Evolutionary conservation across 2,797 vertebrate species (phyloP), one percentile per base, ranked within the genome.

Genomic region (Lateolabrax maculatus): DNA sequence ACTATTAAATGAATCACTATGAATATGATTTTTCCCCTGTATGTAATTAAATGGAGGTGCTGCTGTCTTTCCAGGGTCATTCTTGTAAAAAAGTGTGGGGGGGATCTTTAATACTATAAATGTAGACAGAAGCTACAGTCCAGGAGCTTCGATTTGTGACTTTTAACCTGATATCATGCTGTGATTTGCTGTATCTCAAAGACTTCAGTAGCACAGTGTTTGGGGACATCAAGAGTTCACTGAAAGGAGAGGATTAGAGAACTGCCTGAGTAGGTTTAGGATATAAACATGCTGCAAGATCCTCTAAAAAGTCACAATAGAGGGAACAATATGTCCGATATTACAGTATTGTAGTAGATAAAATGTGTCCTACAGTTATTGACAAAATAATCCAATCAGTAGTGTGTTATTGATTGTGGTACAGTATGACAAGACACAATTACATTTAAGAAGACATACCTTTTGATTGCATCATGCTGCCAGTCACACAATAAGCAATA

Each of bases 191-290:
- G 55, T 72, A 85, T 85, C 83, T 79, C 37, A 60, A 36, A 77
- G 48, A 56, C 58, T 75, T 81, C 52, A 37, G 61, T 58, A 12
- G 7, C 56, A 51, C 69, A 72, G 49, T 71, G 60, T 89, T 43
- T 63, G 46, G 83, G 58, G 74, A 77, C 67, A 66, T 69, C 44
- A 58, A 71, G 62, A 75, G 71, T 63, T 86, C 72, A 71, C 53
- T 51, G 58, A 84, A 67, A 90, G 72, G 73, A 81, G 77, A 68
- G 58, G 76, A 88, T 84, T 67, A 81, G 39, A 77, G 57, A 84
- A 51, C 52, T 63, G 53, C 1, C 65, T 7, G 34, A 63, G 51
- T 19, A 51, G 52, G 71, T 77, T 81, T 39, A 60, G 53, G 61
- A 67, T 31, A 66, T 55, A 71, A 72, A 69, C 43, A 53, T 46